Conservation (phyloP, 2,797 vertebrate species). For the Cottoperca gobio region DNA sequence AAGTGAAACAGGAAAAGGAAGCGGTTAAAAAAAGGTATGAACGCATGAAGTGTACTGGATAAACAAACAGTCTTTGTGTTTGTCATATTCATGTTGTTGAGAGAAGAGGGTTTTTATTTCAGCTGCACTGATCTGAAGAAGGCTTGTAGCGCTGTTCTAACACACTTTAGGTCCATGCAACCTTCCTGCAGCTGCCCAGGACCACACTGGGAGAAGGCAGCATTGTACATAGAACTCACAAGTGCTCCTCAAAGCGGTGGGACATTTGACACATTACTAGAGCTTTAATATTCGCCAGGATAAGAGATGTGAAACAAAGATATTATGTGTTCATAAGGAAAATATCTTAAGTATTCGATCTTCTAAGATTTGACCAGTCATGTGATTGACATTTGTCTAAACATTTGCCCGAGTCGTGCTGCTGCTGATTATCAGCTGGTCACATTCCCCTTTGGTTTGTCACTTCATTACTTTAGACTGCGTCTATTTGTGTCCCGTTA, state of each 20-base stretch:
- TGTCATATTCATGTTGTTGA: neutral
- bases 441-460: conserved; percentile 2
- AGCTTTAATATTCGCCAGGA: neutral
- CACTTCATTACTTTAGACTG: conserved; percentile 1
- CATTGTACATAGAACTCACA: too few relatives aligned
- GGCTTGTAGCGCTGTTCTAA: too few relatives aligned
- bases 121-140: neutral
- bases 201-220: too few relatives aligned
- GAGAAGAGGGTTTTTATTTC: neutral
- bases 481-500: neutral
- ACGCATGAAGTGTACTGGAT: neutral
- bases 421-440: neutral
- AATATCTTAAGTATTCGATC: neutral
- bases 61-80: conserved; percentile 8
- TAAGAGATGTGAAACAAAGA: neutral
- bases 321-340: neutral
- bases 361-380: neutral
- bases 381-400: too few relatives aligned
- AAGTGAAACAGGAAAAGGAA: conserved; percentile 57
- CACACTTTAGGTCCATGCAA: too few relatives aligned
- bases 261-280: neutral
- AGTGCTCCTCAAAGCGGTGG: neutral
- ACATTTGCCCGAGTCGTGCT: neutral
- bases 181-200: too few relatives aligned
- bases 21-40: conserved; percentile 12